phyloP scores from a whole-genome alignment of 2,888 invertebrate genomes.

The Zele albiditarsus region DNA sequence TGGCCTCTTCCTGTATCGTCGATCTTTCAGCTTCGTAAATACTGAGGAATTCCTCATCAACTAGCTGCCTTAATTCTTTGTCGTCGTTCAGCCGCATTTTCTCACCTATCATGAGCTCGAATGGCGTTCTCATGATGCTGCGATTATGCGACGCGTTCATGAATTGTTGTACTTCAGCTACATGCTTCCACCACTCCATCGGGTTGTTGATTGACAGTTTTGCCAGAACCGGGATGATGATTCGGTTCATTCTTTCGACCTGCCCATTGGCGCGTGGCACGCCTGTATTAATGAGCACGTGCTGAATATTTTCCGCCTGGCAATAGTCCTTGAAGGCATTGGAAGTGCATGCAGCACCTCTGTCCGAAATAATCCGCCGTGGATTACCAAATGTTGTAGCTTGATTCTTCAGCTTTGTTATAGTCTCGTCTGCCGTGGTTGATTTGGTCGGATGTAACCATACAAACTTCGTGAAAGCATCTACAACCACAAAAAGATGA shows the following conservation, averaged over 20 bases:
- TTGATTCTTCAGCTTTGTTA: constrained; percentile 39
- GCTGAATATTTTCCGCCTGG: too few relatives aligned
- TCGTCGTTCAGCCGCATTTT: constrained; percentile 33
- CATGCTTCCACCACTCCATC: constrained; percentile 35
- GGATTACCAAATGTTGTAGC: constrained; percentile 48
- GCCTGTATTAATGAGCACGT: too few relatives aligned
- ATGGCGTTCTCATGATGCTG: constrained; percentile 35
- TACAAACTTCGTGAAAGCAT: constrained; percentile 59
- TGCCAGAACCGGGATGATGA: constrained; percentile 46
- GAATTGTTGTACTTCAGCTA: constrained; percentile 30
- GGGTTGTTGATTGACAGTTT: constrained; percentile 43
- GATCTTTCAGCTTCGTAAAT: not conserved
- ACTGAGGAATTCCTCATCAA: too few relatives aligned
- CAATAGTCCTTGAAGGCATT: too few relatives aligned
- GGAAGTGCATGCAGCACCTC: constrained; percentile 53
- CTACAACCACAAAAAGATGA: constrained; percentile 59
- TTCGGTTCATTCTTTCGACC: constrained; percentile 55
- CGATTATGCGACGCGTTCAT: constrained; percentile 31
- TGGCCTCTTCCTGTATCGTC: not conserved
- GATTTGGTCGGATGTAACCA: constrained; percentile 48
- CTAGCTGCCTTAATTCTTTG: not conserved
- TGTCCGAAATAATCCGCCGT: constrained; percentile 47
- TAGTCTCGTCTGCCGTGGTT: constrained; percentile 46
- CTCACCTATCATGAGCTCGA: constrained; percentile 31
- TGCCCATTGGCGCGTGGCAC: too few relatives aligned